These are phyloP conservation scores for Abrostola triplasia DNA, from an alignment of 2,888 invertebrate genomes.

Conservation along the genomic window DNA sequence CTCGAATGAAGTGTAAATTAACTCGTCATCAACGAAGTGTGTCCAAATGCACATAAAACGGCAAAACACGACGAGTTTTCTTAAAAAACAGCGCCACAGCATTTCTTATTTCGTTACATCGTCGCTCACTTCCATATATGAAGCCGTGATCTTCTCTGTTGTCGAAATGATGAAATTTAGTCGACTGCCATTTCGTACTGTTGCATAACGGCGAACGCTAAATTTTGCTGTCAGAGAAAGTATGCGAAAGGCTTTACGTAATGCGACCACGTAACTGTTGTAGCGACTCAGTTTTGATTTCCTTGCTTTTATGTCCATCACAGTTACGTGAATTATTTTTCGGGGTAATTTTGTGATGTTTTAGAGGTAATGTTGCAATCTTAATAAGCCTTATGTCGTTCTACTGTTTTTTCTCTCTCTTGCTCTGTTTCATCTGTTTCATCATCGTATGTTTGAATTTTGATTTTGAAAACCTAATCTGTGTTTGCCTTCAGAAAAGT, in stretches of 20 bases:
- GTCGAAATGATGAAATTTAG: constrained; percentile 86
- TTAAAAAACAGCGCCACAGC: constrained; percentile 57
- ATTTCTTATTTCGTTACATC: constrained; percentile 79
- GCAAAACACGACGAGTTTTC: constrained; percentile 39
- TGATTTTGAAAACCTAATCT: not conserved
- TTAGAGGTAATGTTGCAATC: constrained; percentile 52
- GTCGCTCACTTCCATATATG: constrained; percentile 74
- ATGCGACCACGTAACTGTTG: constrained; percentile 80
- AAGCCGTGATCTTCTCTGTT: constrained; percentile 79
- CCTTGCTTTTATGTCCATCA: constrained; percentile 85
- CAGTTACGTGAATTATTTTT: constrained; percentile 79
- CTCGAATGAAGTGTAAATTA: constrained; percentile 24
- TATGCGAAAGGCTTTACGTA: constrained; percentile 88
- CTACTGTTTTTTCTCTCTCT: constrained; percentile 20
- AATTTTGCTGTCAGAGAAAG: constrained; percentile 89
- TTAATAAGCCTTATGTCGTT: constrained; percentile 43
- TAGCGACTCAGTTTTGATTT: constrained; percentile 86
- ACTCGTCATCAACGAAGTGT: constrained; percentile 30
- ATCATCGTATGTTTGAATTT: constrained; percentile 1
- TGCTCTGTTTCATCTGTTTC: constrained; percentile 13
- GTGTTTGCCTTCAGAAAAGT: not conserved
- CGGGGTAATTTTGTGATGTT: constrained; percentile 72
- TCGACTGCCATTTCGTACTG: constrained; percentile 84
- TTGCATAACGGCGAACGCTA: constrained; percentile 84
- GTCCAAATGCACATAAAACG: constrained; percentile 27